These are phyloP conservation scores for Erpetoichthys calabaricus DNA, from an alignment of 2,797 vertebrate species.

Conservation along the genomic window DNA sequence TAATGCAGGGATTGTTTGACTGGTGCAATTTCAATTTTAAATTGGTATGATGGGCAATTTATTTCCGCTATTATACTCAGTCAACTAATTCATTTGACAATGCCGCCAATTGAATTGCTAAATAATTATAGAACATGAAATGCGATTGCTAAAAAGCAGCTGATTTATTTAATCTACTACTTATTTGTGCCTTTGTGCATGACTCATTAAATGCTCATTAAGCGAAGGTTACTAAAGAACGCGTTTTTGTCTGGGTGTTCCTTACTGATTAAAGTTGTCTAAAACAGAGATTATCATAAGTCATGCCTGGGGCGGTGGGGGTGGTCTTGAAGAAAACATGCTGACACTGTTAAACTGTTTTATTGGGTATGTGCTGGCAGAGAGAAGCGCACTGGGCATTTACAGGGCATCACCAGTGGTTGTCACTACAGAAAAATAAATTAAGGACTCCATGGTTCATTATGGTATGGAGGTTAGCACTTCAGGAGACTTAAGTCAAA, in stretches of 20 bases:
- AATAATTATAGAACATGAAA: neutral
- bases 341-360: no score
- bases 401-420: no score
- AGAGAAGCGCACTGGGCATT: no score
- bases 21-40: constrained; percentile 5
- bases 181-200: constrained; percentile 2
- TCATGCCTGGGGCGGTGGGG: no score
- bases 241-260: neutral
- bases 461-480: no score
- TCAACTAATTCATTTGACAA: constrained; percentile 5
- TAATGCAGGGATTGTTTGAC: constrained; percentile 4
- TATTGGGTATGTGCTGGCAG: no score
- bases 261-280: neutral
- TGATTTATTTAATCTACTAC: neutral
- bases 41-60: constrained; percentile 4
- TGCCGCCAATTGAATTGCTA: constrained; percentile 6
- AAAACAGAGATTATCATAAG: neutral
- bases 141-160: neutral
- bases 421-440: no score
- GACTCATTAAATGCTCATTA: constrained; percentile 4
- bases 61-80: constrained; percentile 3
- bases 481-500: no score
- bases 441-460: no score
- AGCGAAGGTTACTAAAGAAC: constrained; percentile 8
- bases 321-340: no score